Conservation (phyloP, 2,888 invertebrate species). For the Deroplatys truncata region DNA sequence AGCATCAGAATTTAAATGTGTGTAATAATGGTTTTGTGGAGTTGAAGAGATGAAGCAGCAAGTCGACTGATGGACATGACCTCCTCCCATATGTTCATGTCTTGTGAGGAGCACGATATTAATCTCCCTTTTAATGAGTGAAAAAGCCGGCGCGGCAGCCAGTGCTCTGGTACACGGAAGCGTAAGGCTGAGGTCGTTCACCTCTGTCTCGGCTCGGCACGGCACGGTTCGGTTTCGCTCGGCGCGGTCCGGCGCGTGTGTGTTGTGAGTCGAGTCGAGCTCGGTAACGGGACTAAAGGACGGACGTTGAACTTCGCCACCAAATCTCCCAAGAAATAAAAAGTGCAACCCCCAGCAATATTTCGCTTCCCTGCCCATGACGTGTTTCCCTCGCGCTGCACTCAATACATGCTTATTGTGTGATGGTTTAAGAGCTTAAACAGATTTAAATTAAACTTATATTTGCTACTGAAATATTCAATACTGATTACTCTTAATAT, state of each 20-base stretch:
- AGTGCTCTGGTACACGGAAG: slow-evolving; percentile 9
- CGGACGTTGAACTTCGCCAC: slow-evolving; percentile 26
- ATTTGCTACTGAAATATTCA: too few relatives aligned
- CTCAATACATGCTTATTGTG: too few relatives aligned
- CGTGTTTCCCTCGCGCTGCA: background rate
- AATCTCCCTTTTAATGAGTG: background rate
- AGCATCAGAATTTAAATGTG: too few relatives aligned
- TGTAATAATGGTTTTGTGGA: too few relatives aligned
- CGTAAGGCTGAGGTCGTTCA: slow-evolving; percentile 13
- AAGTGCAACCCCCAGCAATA: background rate
- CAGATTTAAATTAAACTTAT: too few relatives aligned
- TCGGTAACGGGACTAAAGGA: slow-evolving; percentile 29
- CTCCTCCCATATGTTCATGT: background rate
- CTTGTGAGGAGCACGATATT: background rate
- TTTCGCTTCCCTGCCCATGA: background rate
- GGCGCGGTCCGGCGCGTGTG: background rate
- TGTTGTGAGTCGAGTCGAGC: background rate
- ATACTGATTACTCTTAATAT: too few relatives aligned
- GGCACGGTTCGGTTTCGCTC: background rate
- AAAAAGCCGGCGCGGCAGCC: background rate
- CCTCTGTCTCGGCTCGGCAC: background rate
- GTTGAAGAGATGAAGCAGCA: background rate
- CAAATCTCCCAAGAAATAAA: background rate
- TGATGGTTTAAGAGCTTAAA: too few relatives aligned
- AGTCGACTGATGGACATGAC: background rate